Evolutionary conservation across 2,888 invertebrate genomes (phyloP), one percentile per base, ranked within the genome.

Genomic region (Epirrhoe tristata): DNA sequence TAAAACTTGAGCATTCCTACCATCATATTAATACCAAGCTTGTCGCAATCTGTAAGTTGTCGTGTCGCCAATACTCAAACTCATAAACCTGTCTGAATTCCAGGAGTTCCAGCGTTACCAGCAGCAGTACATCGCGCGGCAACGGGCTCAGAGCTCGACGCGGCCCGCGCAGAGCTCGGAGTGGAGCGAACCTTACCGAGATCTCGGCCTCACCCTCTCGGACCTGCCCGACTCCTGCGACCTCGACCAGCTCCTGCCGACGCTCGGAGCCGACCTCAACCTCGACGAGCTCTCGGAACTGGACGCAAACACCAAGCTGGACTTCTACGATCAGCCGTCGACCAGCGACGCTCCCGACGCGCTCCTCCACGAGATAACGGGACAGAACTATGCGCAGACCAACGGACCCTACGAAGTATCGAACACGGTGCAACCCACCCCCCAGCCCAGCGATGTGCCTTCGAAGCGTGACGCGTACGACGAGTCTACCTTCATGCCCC

Each of bases 161-260:
- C 84, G 86, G 12, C 82, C 84, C 48, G 79, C 84, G 72, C 76
- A 88, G 14, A 81, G 83, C 63, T 79, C 91, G n/a, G 86, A 94
- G 86, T 90, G 93, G 94, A 87, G 88, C 88, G 92, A 92, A 74
- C 89, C 92, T 0, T 92, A 91, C 84, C 89, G 91, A 85, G 93
- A 93, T 86, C 83, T 88, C 48, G 85, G 83, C 1, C 78, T 91
- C 10, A 79, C 88, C 8, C 82, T 93, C n/a, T 86, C 89, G 1
- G 93, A 93, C 67, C 81, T 93, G 43, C 89, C 93, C 1, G 93
- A 93, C 78, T 85, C 83, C 64, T 89, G 90, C 67, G 96, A 96
- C 82, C 90, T 96, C 63, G 96, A 96, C 77, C 95, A 95, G 76
- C 88, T 96, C 75, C 88, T 96, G 81, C 95, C 95, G 14, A 94